A percentile compares a stretch with the other conserved stretches of the same genome.
Conservation (phyloP, 1,140 invertebrate species). For the Pollicipes pollicipes region DNA sequence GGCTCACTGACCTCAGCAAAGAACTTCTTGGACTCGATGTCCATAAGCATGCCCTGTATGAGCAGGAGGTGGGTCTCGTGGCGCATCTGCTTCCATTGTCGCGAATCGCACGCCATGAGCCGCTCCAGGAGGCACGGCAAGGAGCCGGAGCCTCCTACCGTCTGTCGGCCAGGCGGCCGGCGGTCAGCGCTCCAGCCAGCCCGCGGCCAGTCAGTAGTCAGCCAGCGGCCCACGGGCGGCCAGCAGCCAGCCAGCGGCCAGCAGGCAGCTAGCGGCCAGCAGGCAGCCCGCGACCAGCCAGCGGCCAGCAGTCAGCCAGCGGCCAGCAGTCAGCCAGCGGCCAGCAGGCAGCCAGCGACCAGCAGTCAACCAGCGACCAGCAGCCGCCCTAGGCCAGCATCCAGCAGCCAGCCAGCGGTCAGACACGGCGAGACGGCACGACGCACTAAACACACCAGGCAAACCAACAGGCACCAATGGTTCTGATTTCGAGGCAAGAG, state of each 20-base stretch:
- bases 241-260: no score
- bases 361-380: no score
- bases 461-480: no score
- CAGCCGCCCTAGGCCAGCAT: no score
- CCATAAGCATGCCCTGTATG: conserved; percentile 83
- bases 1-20: conserved; percentile 39
- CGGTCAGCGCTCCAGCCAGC: no score
- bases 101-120: conserved; percentile 52
- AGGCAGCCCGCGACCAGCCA: not conserved
- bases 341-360: not conserved
- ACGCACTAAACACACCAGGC: no score
- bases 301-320: not conserved
- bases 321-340: not conserved
- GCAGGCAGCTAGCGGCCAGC: not conserved
- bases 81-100: conserved; percentile 80
- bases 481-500: no score
- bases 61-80: conserved; percentile 81
- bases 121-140: conserved; percentile 35
- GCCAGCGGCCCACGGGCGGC: no score
- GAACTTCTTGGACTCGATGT: conserved; percentile 76
- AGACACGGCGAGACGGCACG: no score
- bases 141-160: not conserved
- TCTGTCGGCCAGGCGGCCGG: not conserved
- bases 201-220: no score
- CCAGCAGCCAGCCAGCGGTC: no score